Percentiles rank a stretch among this genome's conserved stretches.
phyloP scores from a whole-genome alignment of 2,888 invertebrate genomes.

The Morinoia aosen region DNA sequence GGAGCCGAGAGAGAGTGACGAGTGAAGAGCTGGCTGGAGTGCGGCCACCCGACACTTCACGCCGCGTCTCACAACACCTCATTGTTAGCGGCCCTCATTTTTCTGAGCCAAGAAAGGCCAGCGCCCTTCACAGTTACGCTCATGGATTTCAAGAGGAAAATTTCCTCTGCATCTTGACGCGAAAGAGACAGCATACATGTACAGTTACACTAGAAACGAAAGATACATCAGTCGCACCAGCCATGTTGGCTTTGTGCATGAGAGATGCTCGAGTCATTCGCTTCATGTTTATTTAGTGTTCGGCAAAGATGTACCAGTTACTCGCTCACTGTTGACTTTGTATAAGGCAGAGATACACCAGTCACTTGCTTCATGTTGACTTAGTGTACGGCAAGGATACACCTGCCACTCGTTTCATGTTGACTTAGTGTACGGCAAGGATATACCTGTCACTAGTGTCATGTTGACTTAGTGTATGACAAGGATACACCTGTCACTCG shows the following conservation, averaged over 20 bases:
- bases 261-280: neutral
- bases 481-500: no score
- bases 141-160: slow-evolving; percentile 33
- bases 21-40: no score
- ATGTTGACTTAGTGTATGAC: no score
- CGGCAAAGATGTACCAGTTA: neutral
- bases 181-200: neutral
- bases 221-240: neutral
- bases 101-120: neutral
- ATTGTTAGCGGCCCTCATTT: slow-evolving; percentile 41
- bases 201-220: neutral
- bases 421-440: no score
- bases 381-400: no score
- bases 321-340: no score
- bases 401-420: no score
- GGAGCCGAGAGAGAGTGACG: neutral
- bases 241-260: neutral
- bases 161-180: neutral
- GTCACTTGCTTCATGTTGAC: no score
- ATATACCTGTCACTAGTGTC: no score
- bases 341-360: no score
- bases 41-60: neutral
- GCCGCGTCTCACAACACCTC: neutral
- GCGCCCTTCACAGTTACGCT: slow-evolving; percentile 29
- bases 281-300: neutral